These are phyloP conservation scores for Otis tarda DNA, from an alignment of 2,113 vertebrate genomes.

Conservation along the genomic window DNA sequence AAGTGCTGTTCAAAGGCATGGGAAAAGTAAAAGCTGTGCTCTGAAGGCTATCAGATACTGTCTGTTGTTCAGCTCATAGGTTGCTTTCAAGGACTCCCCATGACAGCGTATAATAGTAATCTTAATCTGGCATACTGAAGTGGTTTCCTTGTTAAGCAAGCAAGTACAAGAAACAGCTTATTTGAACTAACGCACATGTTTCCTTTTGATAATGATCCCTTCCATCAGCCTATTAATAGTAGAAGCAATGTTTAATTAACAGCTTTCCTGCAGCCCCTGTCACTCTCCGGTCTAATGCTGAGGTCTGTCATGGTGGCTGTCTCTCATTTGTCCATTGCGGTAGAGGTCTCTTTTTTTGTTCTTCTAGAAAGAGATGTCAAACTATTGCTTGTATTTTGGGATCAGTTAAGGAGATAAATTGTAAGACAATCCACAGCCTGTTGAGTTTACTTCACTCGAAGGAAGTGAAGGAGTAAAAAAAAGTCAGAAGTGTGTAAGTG, in stretches of 20 bases:
- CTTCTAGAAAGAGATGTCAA: not conserved
- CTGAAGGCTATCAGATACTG: not conserved
- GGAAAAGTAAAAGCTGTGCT: not conserved
- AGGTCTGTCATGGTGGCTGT: not conserved
- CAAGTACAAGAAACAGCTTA: not conserved
- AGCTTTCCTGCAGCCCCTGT: not conserved
- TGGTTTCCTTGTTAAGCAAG: not conserved
- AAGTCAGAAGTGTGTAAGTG: not conserved
- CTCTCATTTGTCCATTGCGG: not conserved
- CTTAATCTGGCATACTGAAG: not conserved
- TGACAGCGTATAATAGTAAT: not conserved
- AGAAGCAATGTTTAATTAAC: not conserved
- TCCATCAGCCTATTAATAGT: not conserved
- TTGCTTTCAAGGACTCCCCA: not conserved
- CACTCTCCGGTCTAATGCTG: not conserved
- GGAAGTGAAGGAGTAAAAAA: not conserved
- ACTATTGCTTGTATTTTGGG: not conserved
- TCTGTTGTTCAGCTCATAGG: not conserved
- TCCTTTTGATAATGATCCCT: constrained; percentile 10
- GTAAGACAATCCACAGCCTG: not conserved
- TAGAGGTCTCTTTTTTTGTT: not conserved
- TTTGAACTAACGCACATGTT: not conserved
- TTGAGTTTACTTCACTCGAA: not conserved
- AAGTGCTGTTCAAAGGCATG: not conserved
- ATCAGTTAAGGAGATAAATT: not conserved